Evolutionary conservation across 2,888 invertebrate genomes (phyloP).

Genomic region (Pandemis heparana): DNA sequence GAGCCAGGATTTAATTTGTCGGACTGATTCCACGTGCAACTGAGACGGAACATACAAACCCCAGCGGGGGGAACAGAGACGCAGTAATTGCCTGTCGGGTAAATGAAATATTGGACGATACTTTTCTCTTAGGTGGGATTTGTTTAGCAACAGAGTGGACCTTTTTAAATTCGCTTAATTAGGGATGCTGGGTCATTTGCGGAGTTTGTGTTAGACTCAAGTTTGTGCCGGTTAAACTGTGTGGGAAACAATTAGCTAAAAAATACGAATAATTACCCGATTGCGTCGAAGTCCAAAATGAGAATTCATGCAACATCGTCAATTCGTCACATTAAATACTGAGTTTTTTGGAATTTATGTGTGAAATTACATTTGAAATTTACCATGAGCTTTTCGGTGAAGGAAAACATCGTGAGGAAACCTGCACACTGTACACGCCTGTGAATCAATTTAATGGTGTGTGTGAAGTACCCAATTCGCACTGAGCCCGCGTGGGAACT

Average conservation of each 20-base stretch:
- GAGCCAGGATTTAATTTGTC: conserved; percentile 86
- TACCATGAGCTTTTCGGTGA: too few species aligned
- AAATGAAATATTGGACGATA: conserved; percentile 25
- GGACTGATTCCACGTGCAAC: conserved; percentile 79
- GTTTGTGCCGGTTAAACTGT: neutral
- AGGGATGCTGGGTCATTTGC: neutral
- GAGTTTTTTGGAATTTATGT: too few species aligned
- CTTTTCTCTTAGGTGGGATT: conserved; percentile 11
- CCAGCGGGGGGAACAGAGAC: conserved; percentile 9
- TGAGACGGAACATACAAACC: neutral
- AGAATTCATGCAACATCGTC: too few species aligned
- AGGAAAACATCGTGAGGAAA: too few species aligned
- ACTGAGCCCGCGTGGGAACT: too few species aligned
- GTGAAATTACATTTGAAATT: too few species aligned
- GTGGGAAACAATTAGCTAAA: neutral
- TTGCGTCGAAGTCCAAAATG: too few species aligned
- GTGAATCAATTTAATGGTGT: too few species aligned
- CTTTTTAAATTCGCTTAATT: conserved; percentile 26
- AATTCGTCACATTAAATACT: too few species aligned
- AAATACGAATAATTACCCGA: too few species aligned
- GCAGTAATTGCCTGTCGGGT: neutral
- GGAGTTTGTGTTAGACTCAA: neutral
- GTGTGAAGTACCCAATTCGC: too few species aligned
- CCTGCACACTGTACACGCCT: too few species aligned
- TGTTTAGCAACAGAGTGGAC: conserved; percentile 18